These are phyloP conservation scores for Menura novaehollandiae DNA, from an alignment of 2,113 vertebrate genomes.

Conservation along the genomic window DNA sequence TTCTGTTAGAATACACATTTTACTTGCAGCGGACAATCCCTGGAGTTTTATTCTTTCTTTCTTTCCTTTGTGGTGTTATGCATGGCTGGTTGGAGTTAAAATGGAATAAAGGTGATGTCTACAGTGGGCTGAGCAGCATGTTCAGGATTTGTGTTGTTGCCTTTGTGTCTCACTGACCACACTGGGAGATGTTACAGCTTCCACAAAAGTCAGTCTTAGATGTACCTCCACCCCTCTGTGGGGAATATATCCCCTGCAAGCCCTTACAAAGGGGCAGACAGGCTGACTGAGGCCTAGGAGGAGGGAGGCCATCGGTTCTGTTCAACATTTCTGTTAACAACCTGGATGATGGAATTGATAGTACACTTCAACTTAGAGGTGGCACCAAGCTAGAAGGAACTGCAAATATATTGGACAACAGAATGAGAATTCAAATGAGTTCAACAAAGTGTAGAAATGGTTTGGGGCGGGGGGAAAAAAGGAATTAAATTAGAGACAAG, in stretches of 20 bases:
- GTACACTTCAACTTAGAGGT: not conserved
- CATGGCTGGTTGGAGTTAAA: not conserved
- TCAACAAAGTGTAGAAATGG: not conserved
- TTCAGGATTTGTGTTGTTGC: not conserved
- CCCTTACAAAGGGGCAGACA: not conserved
- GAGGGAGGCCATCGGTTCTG: not conserved
- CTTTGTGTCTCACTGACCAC: not conserved
- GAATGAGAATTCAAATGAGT: conserved; percentile 10
- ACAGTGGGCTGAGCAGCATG: not conserved
- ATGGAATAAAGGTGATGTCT: not conserved
- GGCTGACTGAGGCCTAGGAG: not conserved
- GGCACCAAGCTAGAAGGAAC: not conserved
- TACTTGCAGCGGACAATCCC: not conserved
- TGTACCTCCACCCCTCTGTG: not conserved
- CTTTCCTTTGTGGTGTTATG: not conserved
- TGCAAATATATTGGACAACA: not conserved
- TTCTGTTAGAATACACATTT: not conserved
- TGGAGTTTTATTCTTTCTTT: not conserved
- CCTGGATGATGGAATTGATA: not conserved
- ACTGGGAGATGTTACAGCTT: not conserved
- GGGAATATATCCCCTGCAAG: not conserved
- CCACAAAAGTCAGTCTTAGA: not conserved
- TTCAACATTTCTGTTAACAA: not conserved
- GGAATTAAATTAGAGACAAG: not conserved
- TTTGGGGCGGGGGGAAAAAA: not conserved